These are phyloP conservation scores for Chanos chanos DNA, from an alignment of 2,797 vertebrate genomes.

Conservation along the genomic window DNA sequence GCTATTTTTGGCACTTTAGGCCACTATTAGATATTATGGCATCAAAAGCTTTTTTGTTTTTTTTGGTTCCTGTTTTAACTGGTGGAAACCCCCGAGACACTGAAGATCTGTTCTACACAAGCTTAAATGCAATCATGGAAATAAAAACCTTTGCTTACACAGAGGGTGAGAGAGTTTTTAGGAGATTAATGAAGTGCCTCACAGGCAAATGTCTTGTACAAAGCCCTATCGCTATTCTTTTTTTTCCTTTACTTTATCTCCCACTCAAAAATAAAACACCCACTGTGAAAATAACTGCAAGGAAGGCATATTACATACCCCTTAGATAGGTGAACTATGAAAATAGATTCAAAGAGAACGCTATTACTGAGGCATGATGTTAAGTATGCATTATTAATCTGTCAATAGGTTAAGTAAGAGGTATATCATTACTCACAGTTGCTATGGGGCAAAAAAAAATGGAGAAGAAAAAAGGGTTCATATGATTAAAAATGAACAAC, in stretches of 20 bases:
- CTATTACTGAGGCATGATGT: no score
- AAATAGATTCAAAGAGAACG: conserved; percentile 1
- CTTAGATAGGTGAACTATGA: conserved; percentile 13
- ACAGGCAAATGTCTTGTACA: neutral
- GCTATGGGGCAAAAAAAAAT: no score
- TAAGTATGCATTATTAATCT: no score
- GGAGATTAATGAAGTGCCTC: neutral
- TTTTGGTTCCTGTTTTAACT: neutral
- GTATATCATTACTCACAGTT: no score
- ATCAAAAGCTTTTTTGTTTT: neutral
- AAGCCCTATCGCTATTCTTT: neutral
- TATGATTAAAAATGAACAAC: no score
- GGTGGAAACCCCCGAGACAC: neutral
- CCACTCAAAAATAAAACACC: conserved; percentile 13
- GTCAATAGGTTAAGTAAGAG: no score
- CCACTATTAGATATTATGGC: conserved; percentile 8
- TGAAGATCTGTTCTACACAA: neutral
- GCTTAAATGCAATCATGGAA: neutral
- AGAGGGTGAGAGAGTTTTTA: neutral
- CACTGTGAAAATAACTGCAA: conserved; percentile 18
- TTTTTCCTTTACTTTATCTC: neutral
- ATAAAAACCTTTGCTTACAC: no score
- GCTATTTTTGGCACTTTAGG: conserved; percentile 2
- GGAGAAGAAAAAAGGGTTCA: no score
- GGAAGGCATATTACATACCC: neutral